Percentiles rank a stretch among this genome's conserved stretches.
phyloP scores from a whole-genome alignment of 2,797 vertebrate genomes.

The Danio jaintianensis region DNA sequence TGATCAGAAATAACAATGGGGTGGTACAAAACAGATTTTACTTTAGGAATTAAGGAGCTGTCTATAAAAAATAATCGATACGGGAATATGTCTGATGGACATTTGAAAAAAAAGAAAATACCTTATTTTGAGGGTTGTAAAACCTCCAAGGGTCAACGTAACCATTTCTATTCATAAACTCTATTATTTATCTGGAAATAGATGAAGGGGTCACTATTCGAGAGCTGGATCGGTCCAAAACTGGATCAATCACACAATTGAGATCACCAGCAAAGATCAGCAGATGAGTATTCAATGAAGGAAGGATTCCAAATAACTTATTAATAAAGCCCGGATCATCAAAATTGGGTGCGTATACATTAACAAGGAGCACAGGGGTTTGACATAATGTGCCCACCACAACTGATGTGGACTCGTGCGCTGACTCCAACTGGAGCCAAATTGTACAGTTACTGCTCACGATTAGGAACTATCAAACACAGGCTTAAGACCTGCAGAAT shows the following conservation, averaged over 20 bases:
- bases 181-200: background rate
- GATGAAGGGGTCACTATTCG: background rate
- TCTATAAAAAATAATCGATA: conserved; percentile 10
- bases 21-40: background rate
- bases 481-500: too few relatives aligned
- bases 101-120: background rate
- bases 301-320: background rate
- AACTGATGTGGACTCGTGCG: too few relatives aligned
- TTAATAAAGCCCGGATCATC: background rate
- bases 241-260: background rate
- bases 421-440: too few relatives aligned
- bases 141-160: background rate
- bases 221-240: background rate
- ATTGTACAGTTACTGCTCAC: too few relatives aligned
- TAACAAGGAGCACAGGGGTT: background rate
- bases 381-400: background rate
- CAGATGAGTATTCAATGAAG: background rate
- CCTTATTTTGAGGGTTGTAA: conserved; percentile 2
- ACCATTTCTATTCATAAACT: background rate
- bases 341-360: background rate
- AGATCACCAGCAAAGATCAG: background rate
- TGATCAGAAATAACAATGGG: background rate
- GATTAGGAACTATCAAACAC: too few relatives aligned
- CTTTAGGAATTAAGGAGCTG: background rate
- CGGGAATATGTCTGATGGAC: too few relatives aligned